Evolutionary conservation across 2,113 vertebrate species (phyloP).

Genomic region (Oostethus manadensis): DNA sequence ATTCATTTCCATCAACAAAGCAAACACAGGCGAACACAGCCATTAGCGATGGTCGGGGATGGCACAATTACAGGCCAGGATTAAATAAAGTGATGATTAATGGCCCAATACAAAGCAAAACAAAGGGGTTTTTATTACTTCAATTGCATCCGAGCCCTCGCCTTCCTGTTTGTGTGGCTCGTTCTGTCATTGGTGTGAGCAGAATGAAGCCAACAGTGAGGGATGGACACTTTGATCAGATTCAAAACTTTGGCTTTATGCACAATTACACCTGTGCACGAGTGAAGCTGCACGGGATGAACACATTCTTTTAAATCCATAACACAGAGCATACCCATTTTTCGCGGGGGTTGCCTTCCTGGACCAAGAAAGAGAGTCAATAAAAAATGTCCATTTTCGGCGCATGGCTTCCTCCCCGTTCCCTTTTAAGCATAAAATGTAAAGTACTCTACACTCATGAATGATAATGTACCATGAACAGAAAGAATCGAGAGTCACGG

Average conservation of each 20-base stretch:
- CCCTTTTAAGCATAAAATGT: too few species aligned
- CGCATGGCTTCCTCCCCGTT: too few species aligned
- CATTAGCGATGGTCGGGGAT: conserved; percentile 79
- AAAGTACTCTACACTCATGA: too few species aligned
- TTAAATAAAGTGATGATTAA: conserved; percentile 93
- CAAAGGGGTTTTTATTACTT: conserved; percentile 83
- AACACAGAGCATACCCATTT: too few species aligned
- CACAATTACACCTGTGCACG: conserved; percentile 1
- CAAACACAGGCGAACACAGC: conserved; percentile 83
- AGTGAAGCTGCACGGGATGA: neutral
- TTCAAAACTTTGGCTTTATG: conserved; percentile 25
- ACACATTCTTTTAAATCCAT: neutral
- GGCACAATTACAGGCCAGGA: conserved; percentile 81
- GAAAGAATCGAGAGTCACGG: too few species aligned
- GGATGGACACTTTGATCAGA: conserved; percentile 30
- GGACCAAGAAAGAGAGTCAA: too few species aligned
- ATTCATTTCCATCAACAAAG: conserved; percentile 99
- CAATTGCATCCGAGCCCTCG: conserved; percentile 62
- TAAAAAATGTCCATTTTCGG: too few species aligned
- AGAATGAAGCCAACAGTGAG: conserved; percentile 29
- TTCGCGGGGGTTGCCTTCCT: too few species aligned
- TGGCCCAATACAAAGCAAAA: conserved; percentile 83
- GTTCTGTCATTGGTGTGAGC: conserved; percentile 29
- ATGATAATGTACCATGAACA: too few species aligned
- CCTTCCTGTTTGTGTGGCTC: conserved; percentile 41